A percentile compares a stretch with the other conserved stretches of the same genome.
phyloP scores from a whole-genome alignment of 1,140 invertebrate genomes.

The Drosophila tristis region DNA sequence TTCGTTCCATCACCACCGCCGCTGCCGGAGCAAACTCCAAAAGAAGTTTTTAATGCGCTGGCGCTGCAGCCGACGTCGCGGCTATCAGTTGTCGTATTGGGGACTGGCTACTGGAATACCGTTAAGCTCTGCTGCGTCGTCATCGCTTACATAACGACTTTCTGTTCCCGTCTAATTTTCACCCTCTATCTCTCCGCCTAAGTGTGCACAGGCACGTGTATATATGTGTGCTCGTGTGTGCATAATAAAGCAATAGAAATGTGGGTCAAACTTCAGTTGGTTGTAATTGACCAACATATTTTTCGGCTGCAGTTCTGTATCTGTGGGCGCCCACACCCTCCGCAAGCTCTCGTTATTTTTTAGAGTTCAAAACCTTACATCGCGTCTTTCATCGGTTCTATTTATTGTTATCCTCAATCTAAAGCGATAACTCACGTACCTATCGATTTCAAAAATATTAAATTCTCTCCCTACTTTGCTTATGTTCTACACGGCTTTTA shows the following conservation, averaged over 20 bases:
- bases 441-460: no score
- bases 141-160: slow-evolving; percentile 68
- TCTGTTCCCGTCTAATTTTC: slow-evolving; percentile 1
- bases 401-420: no score
- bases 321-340: slow-evolving; percentile 6
- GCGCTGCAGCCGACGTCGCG: slow-evolving; percentile 50
- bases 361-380: no score
- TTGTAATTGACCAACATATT: slow-evolving; percentile 80
- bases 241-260: slow-evolving; percentile 69
- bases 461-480: no score
- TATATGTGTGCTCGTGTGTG: slow-evolving; percentile 40
- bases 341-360: no score
- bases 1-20: slow-evolving; percentile 28
- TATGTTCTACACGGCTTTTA: no score
- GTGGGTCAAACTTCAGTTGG: slow-evolving; percentile 78
- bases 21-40: slow-evolving; percentile 49
- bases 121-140: slow-evolving; percentile 54
- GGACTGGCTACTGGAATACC: slow-evolving; percentile 48
- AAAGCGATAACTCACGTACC: no score
- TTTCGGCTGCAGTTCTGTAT: slow-evolving; percentile 52
- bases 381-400: no score
- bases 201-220: slow-evolving; percentile 1
- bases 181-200: background rate
- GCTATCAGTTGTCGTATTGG: no score
- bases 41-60: slow-evolving; percentile 74